A percentile compares a stretch with the other conserved stretches of the same genome.
These are phyloP conservation scores for Triplophysa rosa DNA, from an alignment of 2,113 vertebrate genomes.

Conservation along the genomic window DNA sequence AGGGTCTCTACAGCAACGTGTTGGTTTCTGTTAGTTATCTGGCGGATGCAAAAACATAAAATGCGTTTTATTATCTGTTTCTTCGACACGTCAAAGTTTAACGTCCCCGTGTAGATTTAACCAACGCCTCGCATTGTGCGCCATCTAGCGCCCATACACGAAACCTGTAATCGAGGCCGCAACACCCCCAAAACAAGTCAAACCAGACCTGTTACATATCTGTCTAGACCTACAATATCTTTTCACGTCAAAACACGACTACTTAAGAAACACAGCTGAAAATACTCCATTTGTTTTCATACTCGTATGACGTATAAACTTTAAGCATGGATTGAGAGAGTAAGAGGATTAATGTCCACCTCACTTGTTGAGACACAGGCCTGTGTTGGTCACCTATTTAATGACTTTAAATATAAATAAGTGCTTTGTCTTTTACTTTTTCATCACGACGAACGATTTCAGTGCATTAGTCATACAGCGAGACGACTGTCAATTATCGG, in stretches of 20 bases:
- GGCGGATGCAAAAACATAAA: no score
- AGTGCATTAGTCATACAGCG: not conserved
- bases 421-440: not conserved
- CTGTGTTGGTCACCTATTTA: not conserved
- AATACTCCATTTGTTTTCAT: not conserved
- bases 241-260: not conserved
- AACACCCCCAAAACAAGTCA: slow-evolving; percentile 11
- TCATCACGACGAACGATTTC: not conserved
- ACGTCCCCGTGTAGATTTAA: no score
- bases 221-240: not conserved
- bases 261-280: not conserved
- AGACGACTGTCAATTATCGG: slow-evolving; percentile 33
- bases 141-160: not conserved
- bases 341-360: slow-evolving; percentile 24
- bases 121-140: not conserved
- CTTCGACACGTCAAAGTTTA: no score
- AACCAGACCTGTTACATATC: slow-evolving; percentile 13
- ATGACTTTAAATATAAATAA: not conserved
- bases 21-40: no score
- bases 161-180: not conserved
- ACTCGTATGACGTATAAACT: not conserved
- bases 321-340: slow-evolving; percentile 38
- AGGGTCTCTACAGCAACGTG: no score
- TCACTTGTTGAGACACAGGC: slow-evolving; percentile 6
- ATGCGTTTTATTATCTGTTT: no score